A percentile compares a stretch with the other conserved stretches of the same genome.
Evolutionary conservation across 1,140 invertebrate genomes (phyloP).

Genomic region (Drepana arcuata): DNA sequence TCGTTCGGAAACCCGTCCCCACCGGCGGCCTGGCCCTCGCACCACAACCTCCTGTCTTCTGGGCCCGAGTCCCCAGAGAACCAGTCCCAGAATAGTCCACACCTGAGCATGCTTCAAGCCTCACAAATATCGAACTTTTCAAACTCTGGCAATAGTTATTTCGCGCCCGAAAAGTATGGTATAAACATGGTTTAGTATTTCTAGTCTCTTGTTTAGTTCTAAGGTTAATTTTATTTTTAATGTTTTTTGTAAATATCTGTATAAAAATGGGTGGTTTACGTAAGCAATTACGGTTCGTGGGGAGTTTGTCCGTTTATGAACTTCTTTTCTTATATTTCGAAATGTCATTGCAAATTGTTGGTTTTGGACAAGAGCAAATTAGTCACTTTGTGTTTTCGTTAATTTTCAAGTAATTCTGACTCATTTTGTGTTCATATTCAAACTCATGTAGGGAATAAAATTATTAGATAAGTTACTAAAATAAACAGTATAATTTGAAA

Average conservation of each 20-base stretch:
- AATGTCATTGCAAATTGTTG: no score
- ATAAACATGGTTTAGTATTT: constrained; percentile 70
- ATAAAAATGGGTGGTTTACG: constrained; percentile 8
- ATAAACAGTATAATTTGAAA: constrained; percentile 11
- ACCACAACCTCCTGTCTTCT: constrained; percentile 57
- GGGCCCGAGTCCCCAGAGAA: constrained; percentile 58
- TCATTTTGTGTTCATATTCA: no score
- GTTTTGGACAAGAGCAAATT: no score
- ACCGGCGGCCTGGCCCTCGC: constrained; percentile 48
- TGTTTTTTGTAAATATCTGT: constrained; percentile 39
- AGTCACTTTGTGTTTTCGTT: constrained; percentile 5
- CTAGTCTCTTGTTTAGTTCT: constrained; percentile 48
- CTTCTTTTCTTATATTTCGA: no score
- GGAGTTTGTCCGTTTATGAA: constrained; percentile 15
- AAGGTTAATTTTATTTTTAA: no score
- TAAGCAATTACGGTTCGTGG: constrained; percentile 9
- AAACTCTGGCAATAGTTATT: constrained; percentile 56
- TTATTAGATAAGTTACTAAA: no score
- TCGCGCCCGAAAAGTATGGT: constrained; percentile 66
- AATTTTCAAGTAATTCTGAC: no score
- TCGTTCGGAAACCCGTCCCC: constrained; percentile 56
- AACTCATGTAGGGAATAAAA: no score
- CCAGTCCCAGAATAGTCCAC: constrained; percentile 52
- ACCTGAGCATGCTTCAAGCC: constrained; percentile 61
- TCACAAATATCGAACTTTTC: constrained; percentile 62